A percentile compares a stretch with the other conserved stretches of the same genome.
Conservation (phyloP, 2,113 vertebrate species). For the Murina feae region DNA sequence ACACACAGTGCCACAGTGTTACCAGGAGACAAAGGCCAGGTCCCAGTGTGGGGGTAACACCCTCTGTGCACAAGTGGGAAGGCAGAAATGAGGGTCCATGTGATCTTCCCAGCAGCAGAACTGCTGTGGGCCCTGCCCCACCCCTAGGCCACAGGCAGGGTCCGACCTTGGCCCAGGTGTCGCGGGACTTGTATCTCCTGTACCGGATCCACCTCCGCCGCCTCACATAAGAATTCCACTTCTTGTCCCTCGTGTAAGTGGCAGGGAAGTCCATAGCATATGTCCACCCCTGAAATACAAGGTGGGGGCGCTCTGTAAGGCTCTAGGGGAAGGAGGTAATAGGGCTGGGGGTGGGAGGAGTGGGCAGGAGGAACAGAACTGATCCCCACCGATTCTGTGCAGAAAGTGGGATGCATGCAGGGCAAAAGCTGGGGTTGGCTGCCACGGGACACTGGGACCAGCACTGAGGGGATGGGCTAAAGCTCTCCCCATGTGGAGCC, state of each 20-base stretch:
- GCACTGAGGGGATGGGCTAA: background rate
- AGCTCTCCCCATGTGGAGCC: background rate
- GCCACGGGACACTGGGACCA: background rate
- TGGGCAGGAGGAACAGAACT: background rate
- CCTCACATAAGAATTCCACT: conserved; percentile 97
- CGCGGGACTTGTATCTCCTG: conserved; percentile 92
- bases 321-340: background rate
- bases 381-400: fast-evolving
- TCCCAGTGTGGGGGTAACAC: fast-evolving
- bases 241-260: conserved; percentile 94
- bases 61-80: background rate
- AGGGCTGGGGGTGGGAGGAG: background rate
- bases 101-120: fast-evolving
- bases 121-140: fast-evolving
- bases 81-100: fast-evolving
- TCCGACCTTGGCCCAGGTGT: conserved; percentile 91
- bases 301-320: background rate
- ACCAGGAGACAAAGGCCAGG: background rate
- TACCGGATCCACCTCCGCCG: conserved; percentile 95
- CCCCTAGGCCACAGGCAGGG: background rate
- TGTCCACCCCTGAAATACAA: conserved; percentile 90
- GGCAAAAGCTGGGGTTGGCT: background rate
- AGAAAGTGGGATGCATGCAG: background rate
- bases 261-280: conserved; percentile 97
- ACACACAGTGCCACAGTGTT: fast-evolving